Evolutionary conservation across 2,797 vertebrate genomes (phyloP), one percentile per base, ranked within the genome.

Genomic region (Botia almorhae): DNA sequence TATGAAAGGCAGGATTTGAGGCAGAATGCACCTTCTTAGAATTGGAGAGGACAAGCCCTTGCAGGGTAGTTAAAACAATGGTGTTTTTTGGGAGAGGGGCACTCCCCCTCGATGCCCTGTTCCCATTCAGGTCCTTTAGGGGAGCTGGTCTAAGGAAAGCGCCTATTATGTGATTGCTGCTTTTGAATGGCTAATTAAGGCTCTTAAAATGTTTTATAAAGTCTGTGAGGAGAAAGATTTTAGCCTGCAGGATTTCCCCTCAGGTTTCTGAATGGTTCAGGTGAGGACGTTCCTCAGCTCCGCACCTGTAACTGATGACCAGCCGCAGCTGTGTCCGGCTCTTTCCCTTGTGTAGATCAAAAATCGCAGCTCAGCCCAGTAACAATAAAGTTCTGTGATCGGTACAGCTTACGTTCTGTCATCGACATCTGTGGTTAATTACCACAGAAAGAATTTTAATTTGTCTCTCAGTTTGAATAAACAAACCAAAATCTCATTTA

Each of bases 1-100:
- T 53, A 67, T 6, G 51, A 89, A 88, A 78, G 82, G 80, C 78
- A 76, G 73, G 84, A 83, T 78, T 81, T 73, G 82, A 81, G 74
- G 51, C 76, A 76, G 74, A 89, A 87, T 85, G 21, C 51, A 51
- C 69, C 80, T 86, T 78, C 84, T 65, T 85, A 53, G 60, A 61
- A 76, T 53, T n/a, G 0, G 53, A 55, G 70, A 39, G 61, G 48
- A 67, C 64, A 72, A 76, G 80, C 71, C 63, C 74, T 78, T 73
- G 51, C 36, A 17, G 75, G 78, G 17, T 64, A 43, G 36, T 79
- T 84, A 84, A 84, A 84, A 84, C 76, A 79, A 84, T 61, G 51
- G 51, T 21, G 58, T 76, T 80, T 80, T 82, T 80, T 58, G 26
- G 61, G 13, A 74, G 78, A 69, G 63, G 21, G 53, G 64, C 73